Evolutionary conservation across 2,888 invertebrate species (phyloP).

Genomic region (Kuschelorhynchus macadamiae): DNA sequence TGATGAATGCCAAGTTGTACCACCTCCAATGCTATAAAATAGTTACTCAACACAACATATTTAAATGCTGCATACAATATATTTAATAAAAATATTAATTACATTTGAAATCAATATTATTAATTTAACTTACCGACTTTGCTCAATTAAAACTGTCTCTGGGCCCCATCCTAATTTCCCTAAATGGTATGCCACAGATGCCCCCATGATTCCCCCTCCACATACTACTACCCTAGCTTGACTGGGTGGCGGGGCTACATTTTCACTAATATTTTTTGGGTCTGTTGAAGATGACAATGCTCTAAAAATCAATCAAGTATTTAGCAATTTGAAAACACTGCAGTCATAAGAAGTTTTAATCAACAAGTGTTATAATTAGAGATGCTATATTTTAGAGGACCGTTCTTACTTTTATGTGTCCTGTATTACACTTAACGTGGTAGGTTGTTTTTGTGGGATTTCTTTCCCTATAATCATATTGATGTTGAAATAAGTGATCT

Average conservation of each 20-base stretch:
- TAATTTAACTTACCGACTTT: slow-evolving; percentile 76
- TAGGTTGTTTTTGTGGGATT: too few species aligned
- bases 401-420: too few species aligned
- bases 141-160: slow-evolving; percentile 87
- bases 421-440: too few species aligned
- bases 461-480: too few species aligned
- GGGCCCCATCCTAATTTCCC: slow-evolving; percentile 86
- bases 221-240: slow-evolving; percentile 86
- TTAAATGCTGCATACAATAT: too few species aligned
- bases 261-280: slow-evolving; percentile 2
- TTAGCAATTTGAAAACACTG: too few species aligned
- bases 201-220: slow-evolving; percentile 93
- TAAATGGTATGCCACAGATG: slow-evolving; percentile 92
- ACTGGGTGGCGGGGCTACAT: slow-evolving; percentile 65
- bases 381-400: too few species aligned
- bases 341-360: too few species aligned
- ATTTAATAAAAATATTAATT: too few species aligned
- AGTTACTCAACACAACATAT: neutral
- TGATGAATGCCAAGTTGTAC: slow-evolving; percentile 85
- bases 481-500: too few species aligned
- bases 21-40: slow-evolving; percentile 78
- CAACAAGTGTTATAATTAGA: too few species aligned
- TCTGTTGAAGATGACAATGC: neutral
- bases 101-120: neutral
- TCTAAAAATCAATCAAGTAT: too few species aligned